Evolutionary conservation across 2,797 vertebrate genomes (phyloP).

Genomic region (Betta splendens): DNA sequence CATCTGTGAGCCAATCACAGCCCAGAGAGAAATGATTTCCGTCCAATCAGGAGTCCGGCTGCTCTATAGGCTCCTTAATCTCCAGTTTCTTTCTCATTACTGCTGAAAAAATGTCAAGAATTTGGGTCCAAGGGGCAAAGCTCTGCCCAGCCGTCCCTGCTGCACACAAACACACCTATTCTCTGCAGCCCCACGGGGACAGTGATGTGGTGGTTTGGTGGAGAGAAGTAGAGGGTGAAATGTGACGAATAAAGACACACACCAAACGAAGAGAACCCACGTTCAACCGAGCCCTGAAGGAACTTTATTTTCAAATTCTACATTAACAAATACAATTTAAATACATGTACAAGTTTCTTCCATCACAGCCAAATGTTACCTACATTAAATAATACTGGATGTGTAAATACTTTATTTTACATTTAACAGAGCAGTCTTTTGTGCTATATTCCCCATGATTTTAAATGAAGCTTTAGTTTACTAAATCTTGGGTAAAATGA

Average conservation of each 20-base stretch:
- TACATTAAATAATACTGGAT: no score
- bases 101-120: constrained; percentile 73
- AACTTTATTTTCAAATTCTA: no score
- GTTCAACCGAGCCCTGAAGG: no score
- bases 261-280: not conserved
- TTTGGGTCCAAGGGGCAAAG: constrained; percentile 53
- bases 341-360: no score
- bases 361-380: no score
- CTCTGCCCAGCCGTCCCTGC: not conserved
- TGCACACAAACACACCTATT: constrained; percentile 29
- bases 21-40: not conserved
- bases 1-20: constrained; percentile 46
- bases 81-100: constrained; percentile 55
- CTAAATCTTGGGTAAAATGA: no score
- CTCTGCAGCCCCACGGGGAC: not conserved
- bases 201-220: not conserved
- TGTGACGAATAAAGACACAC: constrained; percentile 7
- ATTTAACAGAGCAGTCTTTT: no score
- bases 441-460: no score
- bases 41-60: constrained; percentile 34
- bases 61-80: constrained; percentile 57
- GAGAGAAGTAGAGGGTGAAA: constrained; percentile 13
- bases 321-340: no score
- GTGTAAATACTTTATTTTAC: no score
- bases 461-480: no score